Evolutionary conservation across 2,797 vertebrate genomes (phyloP), one percentile per base, ranked within the genome.

Genomic region (Falco biarmicus): DNA sequence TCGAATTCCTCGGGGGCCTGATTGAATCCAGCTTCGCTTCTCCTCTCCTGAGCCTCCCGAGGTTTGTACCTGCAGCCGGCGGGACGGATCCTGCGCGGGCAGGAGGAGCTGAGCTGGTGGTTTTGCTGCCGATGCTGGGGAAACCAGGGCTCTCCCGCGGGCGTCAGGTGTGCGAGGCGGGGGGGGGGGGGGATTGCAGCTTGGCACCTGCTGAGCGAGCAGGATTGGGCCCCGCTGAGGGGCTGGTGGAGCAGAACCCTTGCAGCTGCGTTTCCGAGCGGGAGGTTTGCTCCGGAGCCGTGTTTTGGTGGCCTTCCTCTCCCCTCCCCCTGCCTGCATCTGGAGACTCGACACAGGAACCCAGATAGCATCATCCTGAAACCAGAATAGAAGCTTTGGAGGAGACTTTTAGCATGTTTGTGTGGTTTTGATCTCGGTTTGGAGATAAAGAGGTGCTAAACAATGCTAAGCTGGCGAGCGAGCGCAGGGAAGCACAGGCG

Each of bases 341-440:
- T 95, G 95, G 89, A 95, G 93, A 60, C 85, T 92, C 70, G 4
- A 73, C 86, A 94, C 95, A 95, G 96, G 96, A 96, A 95, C 95
- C 92, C 94, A 95, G 95, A 95, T 96, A 96, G 90, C 95, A 97
- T 96, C 96, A 95, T 95, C 96, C 94, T 94, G 95, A 96, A 96
- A 96, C 96, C 96, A 96, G 95, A 97, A 96, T 85, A 96, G 95
- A 96, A 96, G 95, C 93, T 95, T 83, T 94, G 94, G 95, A 95
- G 93, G 87, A 89, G 96, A 41, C 92, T 85, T 85, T 6, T 1
- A 89, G 90, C 84, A 1, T 66, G 75, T 95, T 94, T 43, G 89
- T 95, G 96, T 0, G 96, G 95, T 95, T 96, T 96, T 94, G 88
- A 91, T 96, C 89, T 97, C 7, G 96, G 95, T 96, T 96, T 96